A percentile compares a stretch with the other conserved stretches of the same genome.
phyloP scores from a whole-genome alignment of 2,888 invertebrate species.

The Lycia hirtaria region DNA sequence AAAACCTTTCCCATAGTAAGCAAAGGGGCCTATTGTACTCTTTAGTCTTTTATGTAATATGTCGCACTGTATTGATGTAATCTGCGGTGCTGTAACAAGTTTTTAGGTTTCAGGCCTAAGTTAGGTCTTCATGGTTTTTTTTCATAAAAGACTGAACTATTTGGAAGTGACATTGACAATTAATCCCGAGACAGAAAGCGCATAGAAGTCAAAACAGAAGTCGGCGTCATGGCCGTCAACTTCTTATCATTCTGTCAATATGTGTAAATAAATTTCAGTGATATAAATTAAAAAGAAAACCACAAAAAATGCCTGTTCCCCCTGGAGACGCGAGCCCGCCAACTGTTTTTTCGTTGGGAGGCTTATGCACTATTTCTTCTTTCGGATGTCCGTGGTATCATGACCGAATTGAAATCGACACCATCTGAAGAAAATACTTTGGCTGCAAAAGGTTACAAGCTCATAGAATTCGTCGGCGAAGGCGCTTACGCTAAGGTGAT shows the following conservation, averaged over 20 bases:
- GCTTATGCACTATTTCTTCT: slow-evolving; percentile 45
- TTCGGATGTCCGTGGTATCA: slow-evolving; percentile 61
- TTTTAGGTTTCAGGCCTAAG: too few relatives aligned
- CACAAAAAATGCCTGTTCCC: slow-evolving; percentile 68
- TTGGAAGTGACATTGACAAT: slow-evolving; percentile 5
- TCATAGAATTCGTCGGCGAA: slow-evolving; percentile 89
- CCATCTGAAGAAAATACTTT: slow-evolving; percentile 80
- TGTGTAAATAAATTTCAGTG: slow-evolving; percentile 56
- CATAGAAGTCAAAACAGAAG: neutral
- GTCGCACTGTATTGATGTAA: too few relatives aligned
- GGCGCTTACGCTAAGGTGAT: slow-evolving; percentile 92
- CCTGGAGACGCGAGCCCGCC: slow-evolving; percentile 52
- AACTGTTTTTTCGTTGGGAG: slow-evolving; percentile 47
- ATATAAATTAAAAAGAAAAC: slow-evolving; percentile 51
- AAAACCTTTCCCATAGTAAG: too few relatives aligned
- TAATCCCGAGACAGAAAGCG: slow-evolving; percentile 33
- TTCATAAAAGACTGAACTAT: slow-evolving; percentile 32
- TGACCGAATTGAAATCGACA: slow-evolving; percentile 76
- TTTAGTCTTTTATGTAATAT: too few relatives aligned
- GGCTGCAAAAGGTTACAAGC: slow-evolving; percentile 85
- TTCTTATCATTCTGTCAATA: slow-evolving; percentile 28
- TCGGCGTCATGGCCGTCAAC: slow-evolving; percentile 1
- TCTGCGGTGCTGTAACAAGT: too few relatives aligned
- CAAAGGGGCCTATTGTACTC: too few relatives aligned
- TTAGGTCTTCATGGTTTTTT: too few relatives aligned